Conservation (phyloP, 2,113 vertebrate genomes). For the Leptobrachium ailaonicum region DNA sequence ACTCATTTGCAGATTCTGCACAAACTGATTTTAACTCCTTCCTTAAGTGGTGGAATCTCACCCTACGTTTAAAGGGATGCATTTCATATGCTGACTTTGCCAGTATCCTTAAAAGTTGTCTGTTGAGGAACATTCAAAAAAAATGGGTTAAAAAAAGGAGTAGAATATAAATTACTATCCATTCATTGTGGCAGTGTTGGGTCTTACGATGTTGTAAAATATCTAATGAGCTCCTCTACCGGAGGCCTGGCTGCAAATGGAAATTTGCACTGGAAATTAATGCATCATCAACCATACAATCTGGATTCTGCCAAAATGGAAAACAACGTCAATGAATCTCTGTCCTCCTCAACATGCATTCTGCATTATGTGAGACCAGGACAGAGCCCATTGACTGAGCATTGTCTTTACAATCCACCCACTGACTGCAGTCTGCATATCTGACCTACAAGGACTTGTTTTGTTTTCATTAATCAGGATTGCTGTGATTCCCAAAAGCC, state of each 20-base stretch:
- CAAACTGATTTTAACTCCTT: too few relatives aligned
- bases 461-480: constrained; percentile 31
- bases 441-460: not conserved
- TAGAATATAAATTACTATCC: too few relatives aligned
- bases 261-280: too few relatives aligned
- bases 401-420: not conserved
- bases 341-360: not conserved
- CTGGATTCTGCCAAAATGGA: not conserved
- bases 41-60: too few relatives aligned
- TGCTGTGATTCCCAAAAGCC: constrained; percentile 25
- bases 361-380: not conserved
- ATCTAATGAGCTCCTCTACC: not conserved
- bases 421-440: not conserved
- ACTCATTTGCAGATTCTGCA: too few relatives aligned
- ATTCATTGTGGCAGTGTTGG: too few relatives aligned
- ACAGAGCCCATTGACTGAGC: not conserved
- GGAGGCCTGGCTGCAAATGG: too few relatives aligned
- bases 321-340: constrained; percentile 9
- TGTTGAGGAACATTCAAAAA: too few relatives aligned
- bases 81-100: too few relatives aligned
- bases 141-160: too few relatives aligned
- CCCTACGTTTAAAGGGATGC: too few relatives aligned
- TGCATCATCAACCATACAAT: not conserved
- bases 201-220: not conserved
- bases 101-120: too few relatives aligned